Percentiles rank a stretch among this genome's conserved stretches.
Conservation (phyloP, 2,888 invertebrate genomes). For the Dasypolia templi region DNA sequence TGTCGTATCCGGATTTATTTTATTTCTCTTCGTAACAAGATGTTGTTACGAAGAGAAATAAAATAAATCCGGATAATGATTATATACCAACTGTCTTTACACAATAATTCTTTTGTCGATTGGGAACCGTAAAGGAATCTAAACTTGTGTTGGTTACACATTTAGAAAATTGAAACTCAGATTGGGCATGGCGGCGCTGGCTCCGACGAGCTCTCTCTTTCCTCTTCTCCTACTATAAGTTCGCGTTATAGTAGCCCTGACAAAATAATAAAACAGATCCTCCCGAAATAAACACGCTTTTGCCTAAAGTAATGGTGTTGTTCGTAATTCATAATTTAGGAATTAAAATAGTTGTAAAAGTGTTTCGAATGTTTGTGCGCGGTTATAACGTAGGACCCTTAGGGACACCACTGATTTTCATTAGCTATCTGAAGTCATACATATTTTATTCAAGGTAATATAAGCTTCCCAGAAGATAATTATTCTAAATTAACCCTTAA, state of each 20-base stretch:
- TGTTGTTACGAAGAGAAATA: neutral
- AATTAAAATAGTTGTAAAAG: slow-evolving; percentile 32
- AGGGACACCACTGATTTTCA: slow-evolving; percentile 34
- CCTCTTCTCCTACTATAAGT: neutral
- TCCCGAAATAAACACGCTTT: slow-evolving; percentile 8
- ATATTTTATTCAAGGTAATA: slow-evolving; percentile 9
- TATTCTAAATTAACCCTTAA: no score
- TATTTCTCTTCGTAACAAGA: no score
- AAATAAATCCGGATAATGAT: neutral
- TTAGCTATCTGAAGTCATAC: slow-evolving; percentile 16
- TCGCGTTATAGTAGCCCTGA: neutral
- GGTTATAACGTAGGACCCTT: slow-evolving; percentile 4
- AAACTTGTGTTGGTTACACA: neutral
- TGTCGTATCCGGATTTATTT: no score
- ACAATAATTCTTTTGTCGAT: neutral
- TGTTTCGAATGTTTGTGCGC: neutral
- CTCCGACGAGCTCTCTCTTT: neutral
- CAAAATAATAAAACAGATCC: neutral
- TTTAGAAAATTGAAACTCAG: neutral
- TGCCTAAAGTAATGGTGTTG: neutral
- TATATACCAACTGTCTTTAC: neutral
- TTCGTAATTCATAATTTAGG: slow-evolving; percentile 36
- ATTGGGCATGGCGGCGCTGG: neutral
- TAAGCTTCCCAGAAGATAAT: no score
- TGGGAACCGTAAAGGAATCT: no score